phyloP scores from a whole-genome alignment of 2,113 vertebrate genomes.

The Thomomys bottae region DNA sequence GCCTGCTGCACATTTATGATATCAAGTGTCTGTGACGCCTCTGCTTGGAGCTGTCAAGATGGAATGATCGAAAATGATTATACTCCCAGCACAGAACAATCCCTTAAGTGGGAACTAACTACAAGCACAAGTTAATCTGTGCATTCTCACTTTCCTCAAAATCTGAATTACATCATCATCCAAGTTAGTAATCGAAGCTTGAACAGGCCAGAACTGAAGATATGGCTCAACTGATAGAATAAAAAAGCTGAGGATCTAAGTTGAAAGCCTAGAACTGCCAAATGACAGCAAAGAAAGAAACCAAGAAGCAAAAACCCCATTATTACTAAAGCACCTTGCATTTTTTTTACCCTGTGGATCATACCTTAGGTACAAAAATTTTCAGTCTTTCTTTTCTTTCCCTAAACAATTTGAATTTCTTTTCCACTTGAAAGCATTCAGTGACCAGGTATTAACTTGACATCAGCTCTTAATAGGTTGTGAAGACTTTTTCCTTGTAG shows the following conservation, averaged over 20 bases:
- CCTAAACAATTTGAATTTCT: neutral
- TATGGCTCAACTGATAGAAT: too few species aligned
- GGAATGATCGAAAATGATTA: neutral
- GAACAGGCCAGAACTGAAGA: neutral
- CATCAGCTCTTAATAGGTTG: neutral
- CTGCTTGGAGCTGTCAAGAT: neutral
- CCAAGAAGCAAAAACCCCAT: neutral
- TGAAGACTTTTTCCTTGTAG: constrained; percentile 19
- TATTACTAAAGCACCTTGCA: neutral
- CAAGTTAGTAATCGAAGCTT: neutral
- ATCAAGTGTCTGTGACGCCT: neutral
- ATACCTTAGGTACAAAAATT: neutral
- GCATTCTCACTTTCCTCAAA: neutral
- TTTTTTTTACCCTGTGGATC: neutral
- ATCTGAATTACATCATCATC: neutral
- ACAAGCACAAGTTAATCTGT: neutral
- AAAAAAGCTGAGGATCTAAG: too few species aligned
- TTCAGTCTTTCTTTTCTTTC: constrained; percentile 36
- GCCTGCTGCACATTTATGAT: too few species aligned
- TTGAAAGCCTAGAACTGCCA: too few species aligned
- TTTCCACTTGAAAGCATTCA: neutral
- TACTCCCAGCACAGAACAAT: neutral
- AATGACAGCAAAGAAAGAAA: too few species aligned
- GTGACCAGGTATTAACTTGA: neutral
- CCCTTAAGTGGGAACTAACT: neutral